Base-by-base conservation (phyloP, 2,797 vertebrate species). In the Melanotaenia pygmaea region DNA sequence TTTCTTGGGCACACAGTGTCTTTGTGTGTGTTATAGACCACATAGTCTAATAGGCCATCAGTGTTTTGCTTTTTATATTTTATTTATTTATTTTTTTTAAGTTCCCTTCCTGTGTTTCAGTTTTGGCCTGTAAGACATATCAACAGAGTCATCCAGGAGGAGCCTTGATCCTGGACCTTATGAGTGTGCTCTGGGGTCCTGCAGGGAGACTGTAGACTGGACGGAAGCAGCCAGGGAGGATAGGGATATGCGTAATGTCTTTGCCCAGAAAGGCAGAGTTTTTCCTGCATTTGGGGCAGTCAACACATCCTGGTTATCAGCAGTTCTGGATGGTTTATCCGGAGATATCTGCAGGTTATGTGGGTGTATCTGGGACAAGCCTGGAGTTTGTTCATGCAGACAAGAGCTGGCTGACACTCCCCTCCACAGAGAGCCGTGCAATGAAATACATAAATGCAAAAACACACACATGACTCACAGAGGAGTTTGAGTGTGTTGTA, bases 331-430 rank as follows among this genome's bases (percentile, higher is more conserved):
- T 20, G 83, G 58, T 82, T 86, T 84, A 88, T 85, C 82, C 84
- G 3, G 72, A 22, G 78, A 86, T 88, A 87, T 83, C 54, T 26
- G 69, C 83, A 73, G 84, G 82, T 84, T 91, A 75, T 80, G 88
- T 86, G 90, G 91, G 87, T 81, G 87, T 91, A 91, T 92, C 89
- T 34, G 14, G 59, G 64, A 68, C 2, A 18, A 75, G 89, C 83
- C 92, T 91, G 90, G 90, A 90, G 83, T 89, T 81, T 91, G 86
- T 89, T 81, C 82, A 60, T 64, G 61, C 53, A 66, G 86, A 89
- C 84, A 82, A 59, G 81, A 70, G 67, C 0, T 26, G 43, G 22
- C 77, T 67, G 62, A 83, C 72, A 74, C 59, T 59, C 69, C 61
- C 61, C 35, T 45, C 53, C 22, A 51, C 73, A 16, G 0, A 81